These are phyloP conservation scores for Periophthalmodon schlosseri DNA, from an alignment of 2,113 vertebrate species.

Conservation along the genomic window DNA sequence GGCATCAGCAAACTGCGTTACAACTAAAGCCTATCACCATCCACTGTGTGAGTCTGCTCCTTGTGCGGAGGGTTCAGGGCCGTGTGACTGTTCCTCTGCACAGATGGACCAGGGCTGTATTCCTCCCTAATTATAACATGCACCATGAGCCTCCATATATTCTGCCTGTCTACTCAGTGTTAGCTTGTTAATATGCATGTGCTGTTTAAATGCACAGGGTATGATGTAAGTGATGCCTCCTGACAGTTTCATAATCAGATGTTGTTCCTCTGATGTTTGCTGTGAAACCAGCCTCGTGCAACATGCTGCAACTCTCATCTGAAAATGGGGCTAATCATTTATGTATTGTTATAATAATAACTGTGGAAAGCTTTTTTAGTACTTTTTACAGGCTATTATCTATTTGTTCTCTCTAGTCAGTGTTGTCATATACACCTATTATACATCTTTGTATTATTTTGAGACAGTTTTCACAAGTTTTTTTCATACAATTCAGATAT, in stretches of 20 bases:
- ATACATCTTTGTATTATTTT: too few relatives aligned
- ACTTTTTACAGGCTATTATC: too few relatives aligned
- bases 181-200: conserved; percentile 72
- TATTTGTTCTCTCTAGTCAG: not conserved
- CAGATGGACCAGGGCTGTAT: conserved; percentile 34
- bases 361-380: not conserved
- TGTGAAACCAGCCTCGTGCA: conserved; percentile 16
- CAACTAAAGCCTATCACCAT: not conserved
- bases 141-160: conserved; percentile 41
- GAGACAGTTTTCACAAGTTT: too few relatives aligned
- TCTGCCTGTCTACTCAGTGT: conserved; percentile 26
- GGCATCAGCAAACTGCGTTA: not conserved
- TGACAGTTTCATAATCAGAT: conserved; percentile 53
- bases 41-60: not conserved
- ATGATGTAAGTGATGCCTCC: conserved; percentile 68
- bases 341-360: not conserved
- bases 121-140: conserved; percentile 33
- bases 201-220: conserved; percentile 52
- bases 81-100: not conserved
- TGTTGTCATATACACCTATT: too few relatives aligned
- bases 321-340: not conserved
- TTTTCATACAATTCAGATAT: too few relatives aligned
- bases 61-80: not conserved
- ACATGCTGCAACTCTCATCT: not conserved
- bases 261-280: conserved; percentile 48